Evolutionary conservation across 2,113 vertebrate species (phyloP).

Genomic region (Catharus bicknelli): DNA sequence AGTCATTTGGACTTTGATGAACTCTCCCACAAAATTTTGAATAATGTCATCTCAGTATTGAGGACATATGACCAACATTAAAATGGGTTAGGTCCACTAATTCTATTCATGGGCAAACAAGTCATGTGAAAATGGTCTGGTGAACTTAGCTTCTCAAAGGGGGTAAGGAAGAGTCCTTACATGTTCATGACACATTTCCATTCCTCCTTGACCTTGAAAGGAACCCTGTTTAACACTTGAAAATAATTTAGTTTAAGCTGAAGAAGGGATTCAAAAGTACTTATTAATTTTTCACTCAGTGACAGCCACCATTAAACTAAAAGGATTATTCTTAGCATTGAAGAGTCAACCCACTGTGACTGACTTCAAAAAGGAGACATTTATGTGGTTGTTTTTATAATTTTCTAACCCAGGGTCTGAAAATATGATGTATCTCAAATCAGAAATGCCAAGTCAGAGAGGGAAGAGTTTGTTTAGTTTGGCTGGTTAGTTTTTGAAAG

Average conservation of each 20-base stretch:
- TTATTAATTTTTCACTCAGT: not conserved
- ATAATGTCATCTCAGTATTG: not conserved
- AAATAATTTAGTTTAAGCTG: not conserved
- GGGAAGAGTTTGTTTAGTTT: constrained; percentile 4
- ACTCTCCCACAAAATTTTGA: not conserved
- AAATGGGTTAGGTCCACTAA: not conserved
- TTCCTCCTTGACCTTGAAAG: not conserved
- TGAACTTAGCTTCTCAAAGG: not conserved
- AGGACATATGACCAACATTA: not conserved
- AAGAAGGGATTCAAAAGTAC: not conserved
- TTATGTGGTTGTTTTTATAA: not conserved
- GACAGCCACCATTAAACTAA: not conserved
- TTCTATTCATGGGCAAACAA: not conserved
- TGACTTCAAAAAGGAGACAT: not conserved
- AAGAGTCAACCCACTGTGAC: not conserved
- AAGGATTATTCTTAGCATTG: not conserved
- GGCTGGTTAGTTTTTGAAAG: not conserved
- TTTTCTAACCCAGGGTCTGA: not conserved
- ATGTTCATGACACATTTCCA: not conserved
- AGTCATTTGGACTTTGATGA: not conserved
- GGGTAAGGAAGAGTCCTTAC: not conserved
- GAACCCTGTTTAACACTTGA: not conserved
- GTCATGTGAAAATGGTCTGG: not conserved
- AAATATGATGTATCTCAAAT: not conserved
- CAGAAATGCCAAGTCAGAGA: not conserved